Base-by-base conservation (phyloP, 2,797 vertebrate species). In the Thaleichthys pacificus region DNA sequence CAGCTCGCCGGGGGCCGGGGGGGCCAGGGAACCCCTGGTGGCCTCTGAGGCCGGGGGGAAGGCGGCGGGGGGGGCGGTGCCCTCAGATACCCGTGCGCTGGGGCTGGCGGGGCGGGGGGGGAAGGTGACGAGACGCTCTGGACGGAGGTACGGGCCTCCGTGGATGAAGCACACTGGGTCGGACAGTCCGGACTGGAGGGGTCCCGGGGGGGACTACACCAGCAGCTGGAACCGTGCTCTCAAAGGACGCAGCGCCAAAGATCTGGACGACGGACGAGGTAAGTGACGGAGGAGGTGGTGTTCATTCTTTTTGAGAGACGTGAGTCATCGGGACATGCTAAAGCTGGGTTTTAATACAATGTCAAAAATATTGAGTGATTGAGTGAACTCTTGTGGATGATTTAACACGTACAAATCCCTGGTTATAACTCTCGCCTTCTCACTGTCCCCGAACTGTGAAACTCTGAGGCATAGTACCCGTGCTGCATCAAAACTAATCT, bases 181-280 rank as follows among this genome's bases (percentile, higher is more conserved):
- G 58, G 93, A 93, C 3, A 74, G 73, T 0, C 73, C 32, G 0
- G 92, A 93, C 68, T 84, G 80, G 63, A 74, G 69, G 61, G 73
- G 79, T 57, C 93, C 89, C 72, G 77, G 83, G 0, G 91, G 91
- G 0, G 94, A 96, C 51, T 92, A 93, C 35, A 78, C 93, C 60
- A 91, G 88, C 70, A 82, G 87, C 71, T 94, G 95, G 93, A 96
- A 91, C 85, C 85, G 93, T 1, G 93, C 91, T 0, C 88, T 93
- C 24, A 94, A 95, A 87, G 91, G 93, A 66, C 94, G 95, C 76
- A 92, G 77, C 4, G 76, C 88, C 76, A 95, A 94, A 5, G 96
- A 98, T 69, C 83, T 94, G 72, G 96, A 97, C 5, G 96, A 98
- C 26, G 95, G 93, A 64, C 91, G 93, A 96, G 97, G 97, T 98